These are phyloP conservation scores for Tetranychus truncatus DNA, from an alignment of 2,888 invertebrate species.

Conservation along the genomic window DNA sequence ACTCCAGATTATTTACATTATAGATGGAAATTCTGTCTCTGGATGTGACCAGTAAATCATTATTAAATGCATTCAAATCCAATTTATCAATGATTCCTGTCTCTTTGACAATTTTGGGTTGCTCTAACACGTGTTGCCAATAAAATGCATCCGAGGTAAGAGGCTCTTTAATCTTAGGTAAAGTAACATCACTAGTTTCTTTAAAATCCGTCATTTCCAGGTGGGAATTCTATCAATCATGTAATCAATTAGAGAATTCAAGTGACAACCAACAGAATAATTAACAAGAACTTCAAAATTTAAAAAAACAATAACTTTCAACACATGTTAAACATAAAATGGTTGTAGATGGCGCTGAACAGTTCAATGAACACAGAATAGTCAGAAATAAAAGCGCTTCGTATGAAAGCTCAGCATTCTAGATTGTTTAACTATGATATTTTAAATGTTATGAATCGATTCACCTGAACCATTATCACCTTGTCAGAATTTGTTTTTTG, in stretches of 20 bases:
- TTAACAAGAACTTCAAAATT: not conserved
- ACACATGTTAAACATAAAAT: not conserved
- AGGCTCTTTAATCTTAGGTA: conserved; percentile 16
- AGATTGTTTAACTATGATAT: no score
- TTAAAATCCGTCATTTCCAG: conserved; percentile 16
- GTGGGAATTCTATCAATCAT: not conserved
- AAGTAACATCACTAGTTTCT: conserved; percentile 11
- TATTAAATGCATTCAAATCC: conserved; percentile 42
- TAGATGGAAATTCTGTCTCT: conserved; percentile 16
- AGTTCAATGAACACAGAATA: no score
- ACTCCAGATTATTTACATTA: conserved; percentile 16
- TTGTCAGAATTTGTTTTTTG: no score
- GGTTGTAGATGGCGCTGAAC: not conserved
- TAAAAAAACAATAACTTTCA: not conserved
- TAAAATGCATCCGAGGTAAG: conserved; percentile 13
- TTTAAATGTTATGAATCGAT: no score
- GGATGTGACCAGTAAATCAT: conserved; percentile 20
- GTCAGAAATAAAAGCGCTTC: no score
- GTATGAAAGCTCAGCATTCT: no score
- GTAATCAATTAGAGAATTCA: not conserved
- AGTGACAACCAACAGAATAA: no score
- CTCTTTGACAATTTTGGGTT: conserved; percentile 48
- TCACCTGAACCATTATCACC: no score
- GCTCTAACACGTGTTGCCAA: conserved; percentile 18
- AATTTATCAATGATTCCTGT: conserved; percentile 77